phyloP scores from a whole-genome alignment of 1,140 invertebrate genomes.

The Leptoteleia sp. region DNA sequence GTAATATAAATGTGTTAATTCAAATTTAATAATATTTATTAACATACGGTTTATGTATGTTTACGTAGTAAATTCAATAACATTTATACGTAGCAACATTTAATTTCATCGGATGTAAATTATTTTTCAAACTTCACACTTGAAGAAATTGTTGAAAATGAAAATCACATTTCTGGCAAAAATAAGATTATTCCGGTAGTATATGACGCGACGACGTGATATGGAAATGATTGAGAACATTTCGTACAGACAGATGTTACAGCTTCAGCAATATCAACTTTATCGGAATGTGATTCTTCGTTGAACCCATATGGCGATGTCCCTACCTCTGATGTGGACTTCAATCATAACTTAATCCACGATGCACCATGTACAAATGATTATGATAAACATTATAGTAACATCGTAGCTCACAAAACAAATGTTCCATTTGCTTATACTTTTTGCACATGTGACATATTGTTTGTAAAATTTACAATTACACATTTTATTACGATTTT shows the following conservation, averaged over 20 bases:
- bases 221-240: slow-evolving; percentile 48
- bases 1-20: no score
- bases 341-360: slow-evolving; percentile 5
- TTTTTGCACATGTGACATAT: no score
- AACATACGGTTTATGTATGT: no score
- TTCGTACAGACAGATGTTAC: slow-evolving; percentile 49
- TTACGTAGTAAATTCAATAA: no score
- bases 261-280: slow-evolving; percentile 49
- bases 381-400: no score
- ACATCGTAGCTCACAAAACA: no score
- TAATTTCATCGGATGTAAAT: neutral
- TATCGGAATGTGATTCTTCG: slow-evolving; percentile 37
- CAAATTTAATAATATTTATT: no score
- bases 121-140: neutral
- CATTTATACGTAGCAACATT: no score
- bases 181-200: slow-evolving; percentile 31
- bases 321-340: slow-evolving; percentile 7
- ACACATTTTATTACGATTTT: no score
- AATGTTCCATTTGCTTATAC: no score
- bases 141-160: slow-evolving; percentile 3
- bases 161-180: slow-evolving; percentile 24
- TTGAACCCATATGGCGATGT: slow-evolving; percentile 36
- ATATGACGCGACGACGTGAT: slow-evolving; percentile 22
- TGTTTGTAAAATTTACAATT: no score
- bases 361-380: no score